Percentiles rank a stretch among this genome's conserved stretches.
Evolutionary conservation across 1,140 invertebrate species (phyloP).

Genomic region (Saccostrea echinata): DNA sequence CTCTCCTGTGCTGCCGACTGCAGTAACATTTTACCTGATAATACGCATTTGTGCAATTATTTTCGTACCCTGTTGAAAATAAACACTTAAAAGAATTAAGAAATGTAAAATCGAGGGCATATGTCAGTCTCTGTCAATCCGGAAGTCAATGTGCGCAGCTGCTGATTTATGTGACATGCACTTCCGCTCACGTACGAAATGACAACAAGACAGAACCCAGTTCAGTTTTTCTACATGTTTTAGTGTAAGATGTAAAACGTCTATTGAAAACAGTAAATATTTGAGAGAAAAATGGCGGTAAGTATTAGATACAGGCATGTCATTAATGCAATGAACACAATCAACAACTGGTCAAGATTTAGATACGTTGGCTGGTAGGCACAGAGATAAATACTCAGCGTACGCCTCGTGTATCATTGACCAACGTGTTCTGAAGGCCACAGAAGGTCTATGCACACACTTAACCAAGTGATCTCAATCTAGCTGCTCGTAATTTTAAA

Average conservation of each 20-base stretch:
- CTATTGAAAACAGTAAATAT: not conserved
- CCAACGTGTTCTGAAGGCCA: no score
- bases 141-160: not conserved
- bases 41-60: not conserved
- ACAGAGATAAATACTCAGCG: no score
- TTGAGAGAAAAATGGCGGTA: not conserved
- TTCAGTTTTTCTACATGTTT: not conserved
- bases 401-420: no score
- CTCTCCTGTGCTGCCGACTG: not conserved
- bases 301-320: not conserved
- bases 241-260: not conserved
- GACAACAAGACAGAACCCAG: not conserved
- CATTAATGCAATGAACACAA: no score
- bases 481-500: no score
- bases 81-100: not conserved
- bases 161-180: not conserved
- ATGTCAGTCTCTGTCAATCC: not conserved
- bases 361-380: no score
- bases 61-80: not conserved
- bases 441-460: no score
- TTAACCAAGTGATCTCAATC: no score
- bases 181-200: constrained; percentile 24
- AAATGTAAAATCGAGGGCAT: not conserved
- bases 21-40: not conserved
- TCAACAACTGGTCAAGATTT: no score